Conservation (phyloP, 2,888 invertebrate genomes). For the Pinctada fucata region DNA sequence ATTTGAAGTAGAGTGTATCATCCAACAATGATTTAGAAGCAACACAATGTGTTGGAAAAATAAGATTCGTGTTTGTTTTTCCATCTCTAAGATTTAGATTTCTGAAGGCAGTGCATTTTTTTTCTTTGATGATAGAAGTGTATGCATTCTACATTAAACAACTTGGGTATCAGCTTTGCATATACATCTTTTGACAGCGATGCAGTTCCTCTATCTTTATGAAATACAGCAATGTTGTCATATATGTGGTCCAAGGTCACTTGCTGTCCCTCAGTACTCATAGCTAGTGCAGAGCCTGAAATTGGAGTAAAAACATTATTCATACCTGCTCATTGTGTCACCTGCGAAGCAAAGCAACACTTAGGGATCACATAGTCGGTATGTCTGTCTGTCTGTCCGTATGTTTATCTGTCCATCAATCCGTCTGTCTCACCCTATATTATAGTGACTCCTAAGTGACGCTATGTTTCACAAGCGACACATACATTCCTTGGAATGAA, state of each 20-base stretch:
- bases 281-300: background rate
- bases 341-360: no score
- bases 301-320: background rate
- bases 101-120: conserved; percentile 9
- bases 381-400: no score
- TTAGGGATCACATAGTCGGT: no score
- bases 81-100: background rate
- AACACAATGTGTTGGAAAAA: conserved; percentile 9
- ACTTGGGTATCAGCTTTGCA: conserved; percentile 3
- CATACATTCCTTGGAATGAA: no score
- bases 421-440: no score
- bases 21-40: background rate
- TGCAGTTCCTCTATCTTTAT: background rate
- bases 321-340: no score
- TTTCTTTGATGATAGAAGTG: conserved; percentile 28
- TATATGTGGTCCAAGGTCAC: background rate
- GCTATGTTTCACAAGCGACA: no score
- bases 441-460: no score
- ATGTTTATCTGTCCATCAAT: no score
- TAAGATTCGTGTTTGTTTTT: background rate
- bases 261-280: background rate
- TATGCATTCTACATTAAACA: background rate
- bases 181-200: background rate
- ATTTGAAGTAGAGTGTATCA: background rate
- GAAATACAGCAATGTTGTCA: background rate